Evolutionary conservation across 1,140 invertebrate species (phyloP), one percentile per base, ranked within the genome.

Genomic region (Coptotermes formosanus): DNA sequence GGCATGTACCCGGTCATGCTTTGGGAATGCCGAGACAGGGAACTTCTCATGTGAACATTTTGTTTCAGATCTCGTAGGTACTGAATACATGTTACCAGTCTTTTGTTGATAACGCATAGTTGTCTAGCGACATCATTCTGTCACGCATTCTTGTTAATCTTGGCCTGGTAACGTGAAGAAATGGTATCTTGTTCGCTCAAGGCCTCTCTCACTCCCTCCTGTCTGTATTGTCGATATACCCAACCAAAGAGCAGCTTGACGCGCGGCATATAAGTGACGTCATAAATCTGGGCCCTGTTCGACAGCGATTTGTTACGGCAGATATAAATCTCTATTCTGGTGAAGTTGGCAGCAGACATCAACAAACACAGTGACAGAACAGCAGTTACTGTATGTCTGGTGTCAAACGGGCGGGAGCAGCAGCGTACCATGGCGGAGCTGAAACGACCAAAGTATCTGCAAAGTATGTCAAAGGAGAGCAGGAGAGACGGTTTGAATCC

Each of bases 91-190:
- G 52, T 55, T 55, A 4, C 19, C 52, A 19, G 19, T 2, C n/a
- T 9, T 25, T 25, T 30, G n/a, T 30, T 19, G 59, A 64, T 64
- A 64, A 64, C 59, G 25, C 59, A 64, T 23, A 64, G 25, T 23
- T 23, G 12, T 64, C 59, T 8, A 12, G 64, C 6, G 25, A 30
- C 25, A 25, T 75, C 64, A 75, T 75, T 75, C 64, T 75, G 25
- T 75, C 64, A 75, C 64, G 59, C 59, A 64, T 64, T 75, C 64
- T n/a, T 75, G 64, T 75, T 75, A 75, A 75, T 75, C 64, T 75
- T 7, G 30, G n/a, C 64, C 25, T 12, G 59, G 59, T 64, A 23
- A 8, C 59, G 25, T 19, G 64, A 75, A 75, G 64, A 30, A 55
- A 16, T 21, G 64, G n/a, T n/a, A 64, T n/a, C 59, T 64, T 23